phyloP scores from a whole-genome alignment of 2,797 vertebrate species.

The Sciaenops ocellatus region DNA sequence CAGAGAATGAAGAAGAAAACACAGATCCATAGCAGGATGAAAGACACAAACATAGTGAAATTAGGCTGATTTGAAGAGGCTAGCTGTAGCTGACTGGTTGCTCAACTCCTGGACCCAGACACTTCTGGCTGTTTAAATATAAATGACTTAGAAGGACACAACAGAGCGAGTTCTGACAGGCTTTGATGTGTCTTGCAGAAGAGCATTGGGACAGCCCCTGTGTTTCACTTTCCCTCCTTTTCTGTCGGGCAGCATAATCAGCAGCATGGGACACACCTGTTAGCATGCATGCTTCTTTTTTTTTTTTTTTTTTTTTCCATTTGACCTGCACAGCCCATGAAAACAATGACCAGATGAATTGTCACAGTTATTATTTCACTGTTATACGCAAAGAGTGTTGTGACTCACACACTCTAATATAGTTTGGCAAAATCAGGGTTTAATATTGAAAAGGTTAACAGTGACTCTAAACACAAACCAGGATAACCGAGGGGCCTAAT shows the following conservation, averaged over 20 bases:
- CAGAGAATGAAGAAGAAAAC: slow-evolving; percentile 21
- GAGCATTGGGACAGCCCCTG: background rate
- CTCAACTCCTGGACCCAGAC: background rate
- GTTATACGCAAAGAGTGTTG: too few relatives aligned
- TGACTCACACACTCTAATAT: background rate
- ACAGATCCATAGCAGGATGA: slow-evolving; percentile 33
- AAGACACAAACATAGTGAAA: slow-evolving; percentile 30
- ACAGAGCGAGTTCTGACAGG: background rate
- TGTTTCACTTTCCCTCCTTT: background rate
- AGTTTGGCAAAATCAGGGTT: background rate
- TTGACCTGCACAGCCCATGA: background rate
- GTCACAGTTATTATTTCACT: background rate
- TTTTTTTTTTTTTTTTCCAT: background rate
- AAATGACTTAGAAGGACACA: background rate
- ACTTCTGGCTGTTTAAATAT: background rate
- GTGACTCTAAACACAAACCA: background rate
- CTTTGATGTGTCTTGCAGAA: background rate
- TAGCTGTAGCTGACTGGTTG: background rate
- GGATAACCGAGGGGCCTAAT: background rate
- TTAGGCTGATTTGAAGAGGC: background rate
- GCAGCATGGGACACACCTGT: slow-evolving; percentile 9
- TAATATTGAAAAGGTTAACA: background rate
- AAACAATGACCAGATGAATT: background rate
- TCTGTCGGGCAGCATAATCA: background rate
- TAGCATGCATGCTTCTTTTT: background rate